Evolutionary conservation across 2,113 vertebrate genomes (phyloP), one percentile per base, ranked within the genome.

Genomic region (Epinephelus fuscoguttatus): DNA sequence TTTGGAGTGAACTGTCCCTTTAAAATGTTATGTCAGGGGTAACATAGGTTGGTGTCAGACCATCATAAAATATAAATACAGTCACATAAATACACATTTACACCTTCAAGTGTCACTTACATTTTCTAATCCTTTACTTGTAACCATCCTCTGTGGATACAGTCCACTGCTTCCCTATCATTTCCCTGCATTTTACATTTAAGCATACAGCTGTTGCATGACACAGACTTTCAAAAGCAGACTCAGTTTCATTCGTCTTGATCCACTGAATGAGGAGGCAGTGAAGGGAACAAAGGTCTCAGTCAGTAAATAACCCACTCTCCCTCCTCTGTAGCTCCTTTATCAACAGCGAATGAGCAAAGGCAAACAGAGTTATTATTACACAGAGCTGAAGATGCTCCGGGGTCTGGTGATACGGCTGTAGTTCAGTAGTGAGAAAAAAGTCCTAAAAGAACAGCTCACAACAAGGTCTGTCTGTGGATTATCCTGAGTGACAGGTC

Each of bases 361-460:
- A 77, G 37, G 49, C 49, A 87, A 81, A 82, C 69, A 69, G 12
- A 59, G 68, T 75, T 81, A 27, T 85, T 84, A 90, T 83, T 80
- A 55, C 84, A 76, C 50, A 63, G 70, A 62, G 80, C 40, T 15
- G 74, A 19, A 66, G 69, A 64, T 12, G 70, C 78, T 72, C 47
- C 40, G 3, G 78, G 78, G 70, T 17, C 61, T 8, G n/a, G 33
- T 37, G 33, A 37, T 37, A 6, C 33, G 4, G 33, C 33, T 37
- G 33, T 6, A 37, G 33, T 37, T 37, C 33, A 37, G 33, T 37
- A 37, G 33, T 6, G 4, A 37, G 33, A 37, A 37, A 37, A 37
- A 8, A 37, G 33, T 8, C 33, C 33, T 37, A 37, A 37, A 37
- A 6, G 33, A 37, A 37, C 33, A 37, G 33, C 33, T 37, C 33